Base-by-base conservation (phyloP, 2,113 vertebrate genomes). In the human region DNA sequence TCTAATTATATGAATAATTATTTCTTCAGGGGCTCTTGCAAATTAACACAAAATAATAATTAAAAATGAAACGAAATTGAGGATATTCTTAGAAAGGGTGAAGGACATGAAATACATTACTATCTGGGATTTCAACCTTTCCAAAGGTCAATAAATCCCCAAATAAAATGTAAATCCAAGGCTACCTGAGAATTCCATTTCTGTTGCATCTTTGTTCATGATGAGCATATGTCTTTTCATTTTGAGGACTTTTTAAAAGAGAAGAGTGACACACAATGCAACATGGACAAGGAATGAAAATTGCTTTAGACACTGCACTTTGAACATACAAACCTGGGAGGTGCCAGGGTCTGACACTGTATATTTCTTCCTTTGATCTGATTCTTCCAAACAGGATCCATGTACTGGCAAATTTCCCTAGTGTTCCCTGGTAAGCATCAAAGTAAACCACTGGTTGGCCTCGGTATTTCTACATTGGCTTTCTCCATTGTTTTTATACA, bases 281-380 rank as follows among this genome's bases (percentile, higher is more conserved):
- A 75, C 64, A 78, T 11, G 23, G 45, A 92, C 68, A 57, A 81
- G n/a, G 13, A 96, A 94, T 92, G 18, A 96, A 96, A 92, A 96
- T 70, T 93, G 57, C 52, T 93, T 80, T 79, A 76, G 89, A 97
- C 43, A 9, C 32, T 81, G 40, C 12, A 57, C 43, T 90, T 90
- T 93, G 90, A 95, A 90, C 80, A 75, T 50, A 5, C 25, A 88
- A 70, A 78, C 38, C 59, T 50, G 59, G 50, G 25, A 93, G 48
- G 57, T 85, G 89, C 80, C 96, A 96, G 64, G 17, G 18, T 82
- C 85, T 93, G 95, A 95, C 43, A 81, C 35, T 95, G 43, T 50
- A 4, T 66, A 73, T 95, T 96, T 91, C 64, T 92, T 27, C 88
- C 75, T 96, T 96, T 97, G 89, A 97, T 96, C 89, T 89, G 32